A percentile compares a stretch with the other conserved stretches of the same genome.
phyloP scores from a whole-genome alignment of 2,113 vertebrate species.

The Odontophorus gujanensis region DNA sequence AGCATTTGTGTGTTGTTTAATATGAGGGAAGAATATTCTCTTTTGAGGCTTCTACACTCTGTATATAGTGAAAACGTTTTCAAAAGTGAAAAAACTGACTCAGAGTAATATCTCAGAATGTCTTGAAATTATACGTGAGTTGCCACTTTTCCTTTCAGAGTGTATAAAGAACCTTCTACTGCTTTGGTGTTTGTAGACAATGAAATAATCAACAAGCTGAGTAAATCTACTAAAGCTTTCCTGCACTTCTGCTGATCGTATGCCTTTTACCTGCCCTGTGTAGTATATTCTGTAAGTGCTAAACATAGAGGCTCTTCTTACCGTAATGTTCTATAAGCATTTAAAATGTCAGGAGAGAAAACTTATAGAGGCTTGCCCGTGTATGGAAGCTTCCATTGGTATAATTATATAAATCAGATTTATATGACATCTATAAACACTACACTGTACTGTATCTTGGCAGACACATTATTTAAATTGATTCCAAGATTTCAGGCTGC shows the following conservation, averaged over 20 bases:
- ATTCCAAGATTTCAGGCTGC: slow-evolving; percentile 51
- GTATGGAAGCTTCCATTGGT: slow-evolving; percentile 8
- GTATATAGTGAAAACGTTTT: not conserved
- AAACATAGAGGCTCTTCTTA: not conserved
- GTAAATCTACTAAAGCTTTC: not conserved
- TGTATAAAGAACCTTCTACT: not conserved
- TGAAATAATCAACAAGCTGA: not conserved
- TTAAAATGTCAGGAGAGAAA: slow-evolving; percentile 21
- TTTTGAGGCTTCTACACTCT: not conserved
- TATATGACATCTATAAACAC: slow-evolving; percentile 49
- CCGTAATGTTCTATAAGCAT: not conserved
- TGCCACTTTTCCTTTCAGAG: not conserved
- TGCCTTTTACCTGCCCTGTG: not conserved
- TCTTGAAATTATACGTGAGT: not conserved
- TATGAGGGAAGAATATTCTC: not conserved
- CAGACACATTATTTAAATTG: not conserved
- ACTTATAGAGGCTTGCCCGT: not conserved
- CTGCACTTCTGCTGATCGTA: not conserved
- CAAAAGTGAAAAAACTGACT: not conserved
- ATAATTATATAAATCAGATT: slow-evolving; percentile 56
- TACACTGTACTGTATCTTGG: not conserved
- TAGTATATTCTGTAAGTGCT: not conserved
- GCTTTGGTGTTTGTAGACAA: not conserved
- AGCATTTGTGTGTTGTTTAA: not conserved
- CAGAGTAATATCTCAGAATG: not conserved